Evolutionary conservation across 2,888 invertebrate species (phyloP), one percentile per base, ranked within the genome.

Genomic region (Drosophila niveifrons): DNA sequence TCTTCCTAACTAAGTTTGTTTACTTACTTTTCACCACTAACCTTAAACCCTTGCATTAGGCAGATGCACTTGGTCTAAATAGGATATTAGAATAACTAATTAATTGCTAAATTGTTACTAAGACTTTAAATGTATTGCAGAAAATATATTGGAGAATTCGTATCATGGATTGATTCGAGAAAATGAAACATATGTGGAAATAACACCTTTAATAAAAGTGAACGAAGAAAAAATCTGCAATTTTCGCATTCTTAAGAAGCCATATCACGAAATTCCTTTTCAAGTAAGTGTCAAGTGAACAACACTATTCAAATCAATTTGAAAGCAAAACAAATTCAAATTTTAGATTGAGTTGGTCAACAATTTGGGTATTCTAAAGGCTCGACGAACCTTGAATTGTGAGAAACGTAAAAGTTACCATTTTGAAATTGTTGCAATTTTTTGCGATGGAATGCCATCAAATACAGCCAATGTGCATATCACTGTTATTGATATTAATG

Each of bases 401-500:
- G 98, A 98, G 93, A 98, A 98, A 92, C 94, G 97, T 59, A 96
- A 97, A 90, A 97, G 97, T 93, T 98, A 98, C 94, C 98, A 97
- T 93, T 98, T 99, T 93, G 97, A 98, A 93, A 97, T 98, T 91
- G 96, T 97, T 61, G 98, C 98, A 41, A 96, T 98, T 71, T 97
- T 97, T 78, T 98, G 98, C 92, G 96, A 96, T 90, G 97, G 97
- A 69, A 95, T 95, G 74, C 96, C 96, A 89, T 96, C 96, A 18
- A 95, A 96, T 91, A 97, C 98, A 89, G 98, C 97, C 2, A 97
- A 97, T 39, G 97, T 98, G 57, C 97, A 97, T 93, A 97, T 99
- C 89, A 97, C 97, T 17, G 98, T 99, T 72, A 96, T 97, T 66
- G 99, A 99, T 93, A 98, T 98, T 82, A 99, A 99, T 93, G 98